Evolutionary conservation across 2,888 invertebrate genomes (phyloP).

Genomic region (Ennomos erosarius): DNA sequence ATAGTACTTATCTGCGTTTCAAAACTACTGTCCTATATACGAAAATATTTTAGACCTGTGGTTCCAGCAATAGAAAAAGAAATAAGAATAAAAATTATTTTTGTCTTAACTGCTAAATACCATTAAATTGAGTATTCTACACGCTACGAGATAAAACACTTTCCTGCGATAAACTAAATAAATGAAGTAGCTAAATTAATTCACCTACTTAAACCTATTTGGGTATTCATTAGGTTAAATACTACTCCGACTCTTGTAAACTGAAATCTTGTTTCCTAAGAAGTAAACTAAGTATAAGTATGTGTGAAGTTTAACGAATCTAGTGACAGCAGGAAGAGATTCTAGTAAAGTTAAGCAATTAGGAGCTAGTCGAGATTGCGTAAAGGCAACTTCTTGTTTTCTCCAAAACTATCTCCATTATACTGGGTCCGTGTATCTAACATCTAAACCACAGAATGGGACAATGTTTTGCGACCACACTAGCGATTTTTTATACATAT

Average conservation of each 20-base stretch:
- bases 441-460: constrained; percentile 53
- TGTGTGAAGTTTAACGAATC: constrained; percentile 71
- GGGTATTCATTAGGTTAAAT: constrained; percentile 19
- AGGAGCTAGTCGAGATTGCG: constrained; percentile 77
- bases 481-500: constrained; percentile 41
- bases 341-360: constrained; percentile 80
- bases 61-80: no score
- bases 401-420: constrained; percentile 82
- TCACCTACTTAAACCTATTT: constrained; percentile 20
- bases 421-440: constrained; percentile 64
- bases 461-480: constrained; percentile 60
- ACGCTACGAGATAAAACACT: no score
- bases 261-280: constrained; percentile 51
- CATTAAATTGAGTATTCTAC: no score
- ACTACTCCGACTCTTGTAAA: constrained; percentile 23
- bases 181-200: background rate
- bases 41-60: no score
- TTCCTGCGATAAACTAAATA: no score
- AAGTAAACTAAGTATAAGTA: constrained; percentile 64
- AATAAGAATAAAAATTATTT: no score
- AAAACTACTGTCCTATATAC: no score
- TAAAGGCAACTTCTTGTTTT: constrained; percentile 76
- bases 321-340: constrained; percentile 66
- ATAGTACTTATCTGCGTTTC: no score
- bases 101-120: no score